A percentile compares a stretch with the other conserved stretches of the same genome.
Conservation (phyloP, 2,113 vertebrate genomes). For the Aspidoscelis tigris region DNA sequence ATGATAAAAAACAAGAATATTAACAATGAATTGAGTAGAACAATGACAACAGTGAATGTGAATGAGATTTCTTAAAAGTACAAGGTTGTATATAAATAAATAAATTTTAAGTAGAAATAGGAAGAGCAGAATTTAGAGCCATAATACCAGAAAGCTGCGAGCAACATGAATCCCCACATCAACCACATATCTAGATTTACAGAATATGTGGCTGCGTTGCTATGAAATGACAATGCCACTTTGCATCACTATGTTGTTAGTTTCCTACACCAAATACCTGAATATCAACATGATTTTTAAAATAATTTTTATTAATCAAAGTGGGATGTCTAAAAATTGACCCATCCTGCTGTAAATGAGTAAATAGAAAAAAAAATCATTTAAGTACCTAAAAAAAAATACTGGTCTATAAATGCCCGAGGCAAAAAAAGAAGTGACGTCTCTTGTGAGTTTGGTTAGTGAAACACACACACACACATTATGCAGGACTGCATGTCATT, state of each 20-base stretch:
- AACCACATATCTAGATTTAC: not conserved
- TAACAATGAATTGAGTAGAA: too few species aligned
- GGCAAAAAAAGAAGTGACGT: constrained; percentile 79
- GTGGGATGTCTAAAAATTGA: constrained; percentile 47
- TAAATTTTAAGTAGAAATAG: too few species aligned
- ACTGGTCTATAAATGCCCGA: constrained; percentile 81
- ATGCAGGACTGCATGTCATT: constrained; percentile 76
- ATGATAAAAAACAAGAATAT: too few species aligned
- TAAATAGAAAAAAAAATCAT: constrained; percentile 67
- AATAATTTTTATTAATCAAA: constrained; percentile 26
- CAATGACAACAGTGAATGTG: too few species aligned
- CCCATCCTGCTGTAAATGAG: constrained; percentile 45
- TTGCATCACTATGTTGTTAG: not conserved
- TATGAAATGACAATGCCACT: accelerated
- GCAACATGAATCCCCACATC: too few species aligned
- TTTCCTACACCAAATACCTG: not conserved
- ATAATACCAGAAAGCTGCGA: too few species aligned
- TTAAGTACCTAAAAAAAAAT: constrained; percentile 82
- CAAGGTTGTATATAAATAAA: too few species aligned
- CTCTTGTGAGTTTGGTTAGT: constrained; percentile 84
- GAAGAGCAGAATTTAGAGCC: too few species aligned
- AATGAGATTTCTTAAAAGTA: too few species aligned
- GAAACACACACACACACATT: constrained; percentile 64
- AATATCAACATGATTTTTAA: not conserved
- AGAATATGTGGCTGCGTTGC: not conserved